phyloP scores from a whole-genome alignment of 2,113 vertebrate species.

The Lagopus leucura region DNA sequence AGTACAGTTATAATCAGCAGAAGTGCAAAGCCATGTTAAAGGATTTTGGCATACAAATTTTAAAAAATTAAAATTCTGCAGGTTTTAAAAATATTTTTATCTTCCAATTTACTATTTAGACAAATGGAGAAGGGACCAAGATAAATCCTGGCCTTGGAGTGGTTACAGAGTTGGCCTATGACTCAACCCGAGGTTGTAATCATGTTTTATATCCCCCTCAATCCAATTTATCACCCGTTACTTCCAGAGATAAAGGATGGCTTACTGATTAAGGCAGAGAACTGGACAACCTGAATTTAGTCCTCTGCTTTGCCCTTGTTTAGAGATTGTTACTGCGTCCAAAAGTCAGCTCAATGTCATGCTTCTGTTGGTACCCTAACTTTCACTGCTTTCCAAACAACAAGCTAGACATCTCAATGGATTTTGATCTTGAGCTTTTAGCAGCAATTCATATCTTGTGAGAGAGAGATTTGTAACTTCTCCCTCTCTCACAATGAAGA shows the following conservation, averaged over 20 bases:
- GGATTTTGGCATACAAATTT: background rate
- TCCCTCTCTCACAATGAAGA: background rate
- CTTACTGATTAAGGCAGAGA: background rate
- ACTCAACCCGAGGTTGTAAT: background rate
- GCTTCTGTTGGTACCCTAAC: background rate
- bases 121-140: background rate
- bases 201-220: background rate
- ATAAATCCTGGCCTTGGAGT: background rate
- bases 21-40: background rate
- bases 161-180: background rate
- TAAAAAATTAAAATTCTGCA: background rate
- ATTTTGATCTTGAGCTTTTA: background rate
- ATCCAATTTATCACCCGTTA: background rate
- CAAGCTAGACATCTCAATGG: background rate
- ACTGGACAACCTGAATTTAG: background rate
- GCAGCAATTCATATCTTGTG: background rate
- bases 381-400: background rate
- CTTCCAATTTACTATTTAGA: background rate
- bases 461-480: background rate
- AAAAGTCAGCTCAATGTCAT: background rate
- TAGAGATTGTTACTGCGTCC: background rate
- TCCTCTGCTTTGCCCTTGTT: background rate
- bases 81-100: background rate
- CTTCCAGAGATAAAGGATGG: background rate
- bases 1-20: background rate